Evolutionary conservation across 2,113 vertebrate genomes (phyloP).

Genomic region (Anguilla rostrata): DNA sequence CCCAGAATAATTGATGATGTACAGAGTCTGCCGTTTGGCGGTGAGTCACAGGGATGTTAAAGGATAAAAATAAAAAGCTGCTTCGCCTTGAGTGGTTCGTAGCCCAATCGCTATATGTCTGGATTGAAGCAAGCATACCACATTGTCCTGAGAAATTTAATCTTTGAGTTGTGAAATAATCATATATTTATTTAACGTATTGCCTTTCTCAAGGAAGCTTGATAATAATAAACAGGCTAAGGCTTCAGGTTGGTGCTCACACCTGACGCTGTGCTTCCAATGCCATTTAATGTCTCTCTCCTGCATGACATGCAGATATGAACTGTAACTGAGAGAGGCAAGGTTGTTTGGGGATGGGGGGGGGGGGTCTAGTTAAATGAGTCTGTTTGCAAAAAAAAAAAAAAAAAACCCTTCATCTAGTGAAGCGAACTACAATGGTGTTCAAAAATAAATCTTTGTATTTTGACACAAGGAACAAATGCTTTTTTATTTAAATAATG

Average conservation of each 20-base stretch:
- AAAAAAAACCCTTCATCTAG: neutral
- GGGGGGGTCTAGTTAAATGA: neutral
- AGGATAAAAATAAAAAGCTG: neutral
- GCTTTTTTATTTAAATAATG: neutral
- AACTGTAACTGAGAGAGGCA: neutral
- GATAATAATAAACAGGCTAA: neutral
- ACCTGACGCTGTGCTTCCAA: neutral
- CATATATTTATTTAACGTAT: too few relatives aligned
- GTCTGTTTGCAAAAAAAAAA: neutral
- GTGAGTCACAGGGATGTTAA: neutral
- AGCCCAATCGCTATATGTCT: neutral
- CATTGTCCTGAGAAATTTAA: neutral
- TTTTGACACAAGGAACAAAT: neutral
- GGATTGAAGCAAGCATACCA: neutral
- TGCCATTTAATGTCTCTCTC: neutral
- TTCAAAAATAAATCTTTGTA: neutral
- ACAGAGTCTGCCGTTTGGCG: neutral
- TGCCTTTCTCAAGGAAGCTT: too few relatives aligned
- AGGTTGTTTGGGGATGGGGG: neutral
- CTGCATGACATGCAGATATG: neutral
- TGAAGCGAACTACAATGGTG: neutral
- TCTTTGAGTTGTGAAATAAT: neutral
- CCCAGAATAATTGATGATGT: neutral
- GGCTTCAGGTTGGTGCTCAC: neutral
- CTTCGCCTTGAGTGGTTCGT: neutral